Conservation (phyloP, 2,888 invertebrate species). For the Drosophila macrospina region DNA sequence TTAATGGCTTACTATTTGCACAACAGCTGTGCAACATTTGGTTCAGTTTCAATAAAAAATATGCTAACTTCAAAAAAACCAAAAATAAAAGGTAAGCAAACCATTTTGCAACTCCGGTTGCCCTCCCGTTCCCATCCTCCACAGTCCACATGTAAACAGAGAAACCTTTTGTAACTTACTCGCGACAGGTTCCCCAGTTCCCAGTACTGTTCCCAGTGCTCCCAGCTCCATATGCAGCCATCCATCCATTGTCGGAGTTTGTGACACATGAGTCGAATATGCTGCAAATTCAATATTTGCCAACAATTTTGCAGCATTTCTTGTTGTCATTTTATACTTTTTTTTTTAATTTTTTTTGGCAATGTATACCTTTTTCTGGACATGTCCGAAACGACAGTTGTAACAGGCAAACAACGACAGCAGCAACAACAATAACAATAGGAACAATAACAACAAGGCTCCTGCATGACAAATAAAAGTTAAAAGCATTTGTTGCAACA, state of each 20-base stretch:
- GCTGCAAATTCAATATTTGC: constrained; percentile 85
- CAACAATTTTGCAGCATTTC: constrained; percentile 82
- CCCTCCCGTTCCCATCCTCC: background rate
- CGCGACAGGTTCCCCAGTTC: constrained; percentile 51
- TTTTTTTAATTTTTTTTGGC: constrained; percentile 43
- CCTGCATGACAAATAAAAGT: constrained; percentile 72
- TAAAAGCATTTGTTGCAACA: constrained; percentile 73
- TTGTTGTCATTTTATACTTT: constrained; percentile 45
- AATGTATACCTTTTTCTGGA: constrained; percentile 24
- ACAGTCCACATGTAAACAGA: constrained; percentile 76
- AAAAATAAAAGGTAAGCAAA: constrained; percentile 29
- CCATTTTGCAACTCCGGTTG: constrained; percentile 29
- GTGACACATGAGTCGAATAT: constrained; percentile 83
- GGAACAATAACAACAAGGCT: constrained; percentile 34
- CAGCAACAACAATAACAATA: constrained; percentile 48
- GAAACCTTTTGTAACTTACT: constrained; percentile 75
- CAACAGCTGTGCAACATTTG: constrained; percentile 76
- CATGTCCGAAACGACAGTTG: constrained; percentile 69
- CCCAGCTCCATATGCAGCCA: background rate
- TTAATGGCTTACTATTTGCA: constrained; percentile 73
- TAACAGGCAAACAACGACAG: constrained; percentile 55
- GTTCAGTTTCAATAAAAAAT: constrained; percentile 31
- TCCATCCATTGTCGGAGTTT: constrained; percentile 35
- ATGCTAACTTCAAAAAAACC: constrained; percentile 43
- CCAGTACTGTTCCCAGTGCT: constrained; percentile 2